Percentiles rank a stretch among this genome's conserved stretches.
Evolutionary conservation across 2,797 vertebrate species (phyloP).

Genomic region (Telmatherina bonti): DNA sequence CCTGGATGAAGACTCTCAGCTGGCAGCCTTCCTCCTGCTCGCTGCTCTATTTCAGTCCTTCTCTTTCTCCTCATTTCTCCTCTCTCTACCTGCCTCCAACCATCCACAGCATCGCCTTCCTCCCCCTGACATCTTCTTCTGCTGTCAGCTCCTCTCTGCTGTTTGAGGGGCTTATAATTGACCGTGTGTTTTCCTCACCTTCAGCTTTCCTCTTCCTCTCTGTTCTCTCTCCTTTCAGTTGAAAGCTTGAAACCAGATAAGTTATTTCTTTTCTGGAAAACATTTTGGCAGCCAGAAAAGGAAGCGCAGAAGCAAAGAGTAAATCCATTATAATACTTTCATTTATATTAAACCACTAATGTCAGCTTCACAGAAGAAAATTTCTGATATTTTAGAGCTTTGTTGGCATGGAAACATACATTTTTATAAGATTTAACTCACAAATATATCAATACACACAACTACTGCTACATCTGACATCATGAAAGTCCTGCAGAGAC

Average conservation of each 20-base stretch:
- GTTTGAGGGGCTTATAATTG: constrained; percentile 13
- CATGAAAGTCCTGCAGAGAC: no score
- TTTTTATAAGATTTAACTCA: constrained; percentile 4
- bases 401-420: neutral
- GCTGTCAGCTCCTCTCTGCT: constrained; percentile 22
- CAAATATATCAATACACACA: neutral
- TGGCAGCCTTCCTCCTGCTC: constrained; percentile 45
- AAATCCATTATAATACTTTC: neutral
- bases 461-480: no score
- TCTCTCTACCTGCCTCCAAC: constrained; percentile 30
- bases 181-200: neutral
- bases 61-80: constrained; percentile 22
- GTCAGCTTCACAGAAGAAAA: no score
- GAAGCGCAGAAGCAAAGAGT: neutral
- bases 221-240: neutral
- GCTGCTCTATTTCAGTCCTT: constrained; percentile 57
- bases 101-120: neutral
- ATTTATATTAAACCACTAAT: no score
- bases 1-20: constrained; percentile 55
- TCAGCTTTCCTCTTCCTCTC: constrained; percentile 9
- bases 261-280: neutral
- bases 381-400: no score
- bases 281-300: neutral
- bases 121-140: constrained; percentile 21
- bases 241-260: neutral